Evolutionary conservation across 1,140 invertebrate genomes (phyloP).

Genomic region (Drosophila pseudoananassae): DNA sequence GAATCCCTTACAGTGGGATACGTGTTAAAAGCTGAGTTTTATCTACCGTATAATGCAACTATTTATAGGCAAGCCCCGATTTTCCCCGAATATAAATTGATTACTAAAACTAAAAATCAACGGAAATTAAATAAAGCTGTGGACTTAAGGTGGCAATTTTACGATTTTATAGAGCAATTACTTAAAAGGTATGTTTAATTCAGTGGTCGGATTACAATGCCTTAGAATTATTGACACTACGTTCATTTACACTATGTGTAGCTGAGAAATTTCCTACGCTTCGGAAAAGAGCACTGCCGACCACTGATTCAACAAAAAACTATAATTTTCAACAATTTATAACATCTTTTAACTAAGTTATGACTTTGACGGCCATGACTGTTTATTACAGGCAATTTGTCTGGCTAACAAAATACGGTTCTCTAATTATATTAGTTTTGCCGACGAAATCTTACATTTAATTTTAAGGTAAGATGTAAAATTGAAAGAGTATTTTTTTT

Average conservation of each 20-base stretch:
- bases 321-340: not conserved
- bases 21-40: constrained; percentile 65
- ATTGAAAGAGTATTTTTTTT: too few species aligned
- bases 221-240: too few species aligned
- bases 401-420: not conserved
- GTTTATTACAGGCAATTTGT: not conserved
- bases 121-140: constrained; percentile 26
- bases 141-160: constrained; percentile 60
- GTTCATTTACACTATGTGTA: too few species aligned
- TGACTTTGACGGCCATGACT: not conserved
- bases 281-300: too few species aligned
- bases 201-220: too few species aligned
- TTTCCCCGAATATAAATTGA: constrained; percentile 56
- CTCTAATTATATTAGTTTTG: not conserved
- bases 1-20: constrained; percentile 69
- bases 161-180: constrained; percentile 54
- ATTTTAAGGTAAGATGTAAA: not conserved
- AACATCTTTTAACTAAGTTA: not conserved
- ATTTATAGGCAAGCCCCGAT: constrained; percentile 62
- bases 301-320: not conserved
- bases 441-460: not conserved
- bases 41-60: constrained; percentile 58
- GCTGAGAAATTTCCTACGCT: too few species aligned
- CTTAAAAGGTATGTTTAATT: constrained; percentile 45
- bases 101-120: not conserved